phyloP scores from a whole-genome alignment of 2,797 vertebrate genomes.

The Danio jaintianensis region DNA sequence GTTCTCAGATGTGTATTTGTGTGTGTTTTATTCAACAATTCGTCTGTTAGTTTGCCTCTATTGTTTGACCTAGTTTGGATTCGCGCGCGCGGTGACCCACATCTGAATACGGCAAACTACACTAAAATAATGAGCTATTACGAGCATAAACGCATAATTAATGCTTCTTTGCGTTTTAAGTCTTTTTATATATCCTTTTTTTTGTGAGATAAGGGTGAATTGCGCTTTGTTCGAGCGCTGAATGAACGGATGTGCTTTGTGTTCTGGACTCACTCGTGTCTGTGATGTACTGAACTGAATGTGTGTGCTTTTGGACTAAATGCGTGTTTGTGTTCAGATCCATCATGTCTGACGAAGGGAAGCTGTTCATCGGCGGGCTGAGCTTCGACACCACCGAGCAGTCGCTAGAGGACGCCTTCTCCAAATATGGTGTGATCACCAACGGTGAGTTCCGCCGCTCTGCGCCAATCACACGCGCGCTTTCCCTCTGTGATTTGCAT shows the following conservation, averaged over 20 bases:
- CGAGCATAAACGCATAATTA: fast-evolving
- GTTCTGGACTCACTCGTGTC: fast-evolving
- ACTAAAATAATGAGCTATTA: fast-evolving
- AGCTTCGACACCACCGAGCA: slow-evolving; percentile 96
- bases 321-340: slow-evolving; percentile 20
- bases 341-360: slow-evolving; percentile 90
- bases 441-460: slow-evolving; percentile 80
- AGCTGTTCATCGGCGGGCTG: slow-evolving; percentile 93
- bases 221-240: too few species aligned
- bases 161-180: background rate
- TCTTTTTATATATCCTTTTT: too few species aligned
- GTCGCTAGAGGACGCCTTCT: slow-evolving; percentile 89
- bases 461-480: background rate
- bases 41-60: background rate
- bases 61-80: slow-evolving; percentile 47
- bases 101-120: background rate
- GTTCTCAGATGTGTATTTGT: fast-evolving
- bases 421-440: slow-evolving; percentile 90
- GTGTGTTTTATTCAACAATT: fast-evolving
- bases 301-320: fast-evolving
- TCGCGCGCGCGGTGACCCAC: background rate
- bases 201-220: too few species aligned
- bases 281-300: too few species aligned
- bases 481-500: background rate
- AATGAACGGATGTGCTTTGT: too few species aligned